Conservation (phyloP, 2,113 vertebrate genomes). For the Oryzias curvinotus region DNA sequence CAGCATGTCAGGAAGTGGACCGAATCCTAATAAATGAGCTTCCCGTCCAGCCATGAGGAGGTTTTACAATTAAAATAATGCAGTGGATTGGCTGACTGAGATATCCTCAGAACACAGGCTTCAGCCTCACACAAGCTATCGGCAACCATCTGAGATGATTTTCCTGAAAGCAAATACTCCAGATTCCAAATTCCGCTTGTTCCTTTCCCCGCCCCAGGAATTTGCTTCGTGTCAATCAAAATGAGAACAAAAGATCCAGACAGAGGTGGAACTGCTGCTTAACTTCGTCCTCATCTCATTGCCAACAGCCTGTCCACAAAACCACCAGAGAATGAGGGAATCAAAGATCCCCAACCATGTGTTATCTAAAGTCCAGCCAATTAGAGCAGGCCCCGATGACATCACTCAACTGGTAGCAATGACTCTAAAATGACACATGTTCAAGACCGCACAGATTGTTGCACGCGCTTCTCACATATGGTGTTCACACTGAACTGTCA, state of each 20-base stretch:
- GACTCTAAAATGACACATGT: no score
- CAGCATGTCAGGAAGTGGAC: slow-evolving; percentile 50
- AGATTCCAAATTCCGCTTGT: neutral
- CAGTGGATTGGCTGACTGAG: slow-evolving; percentile 28
- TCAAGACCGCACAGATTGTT: no score
- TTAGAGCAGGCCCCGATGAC: no score
- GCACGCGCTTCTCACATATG: no score
- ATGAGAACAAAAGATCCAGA: neutral
- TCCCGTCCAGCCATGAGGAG: slow-evolving; percentile 31
- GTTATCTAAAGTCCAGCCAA: no score
- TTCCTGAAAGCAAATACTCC: slow-evolving; percentile 3
- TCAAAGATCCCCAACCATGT: no score
- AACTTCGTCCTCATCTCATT: neutral
- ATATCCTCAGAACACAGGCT: slow-evolving; percentile 20
- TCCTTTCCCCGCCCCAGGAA: slow-evolving; percentile 1
- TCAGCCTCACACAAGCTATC: slow-evolving; percentile 6
- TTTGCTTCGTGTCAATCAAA: slow-evolving; percentile 1
- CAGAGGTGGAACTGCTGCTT: slow-evolving; percentile 3
- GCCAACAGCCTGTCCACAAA: neutral
- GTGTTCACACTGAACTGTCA: no score
- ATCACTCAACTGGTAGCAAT: no score
- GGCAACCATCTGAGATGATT: slow-evolving; percentile 16
- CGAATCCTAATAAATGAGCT: slow-evolving; percentile 61
- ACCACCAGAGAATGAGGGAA: no score
- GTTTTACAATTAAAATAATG: slow-evolving; percentile 25